These are phyloP conservation scores for Clarias macrocephalus DNA, from an alignment of 2,113 vertebrate species.

Conservation along the genomic window DNA sequence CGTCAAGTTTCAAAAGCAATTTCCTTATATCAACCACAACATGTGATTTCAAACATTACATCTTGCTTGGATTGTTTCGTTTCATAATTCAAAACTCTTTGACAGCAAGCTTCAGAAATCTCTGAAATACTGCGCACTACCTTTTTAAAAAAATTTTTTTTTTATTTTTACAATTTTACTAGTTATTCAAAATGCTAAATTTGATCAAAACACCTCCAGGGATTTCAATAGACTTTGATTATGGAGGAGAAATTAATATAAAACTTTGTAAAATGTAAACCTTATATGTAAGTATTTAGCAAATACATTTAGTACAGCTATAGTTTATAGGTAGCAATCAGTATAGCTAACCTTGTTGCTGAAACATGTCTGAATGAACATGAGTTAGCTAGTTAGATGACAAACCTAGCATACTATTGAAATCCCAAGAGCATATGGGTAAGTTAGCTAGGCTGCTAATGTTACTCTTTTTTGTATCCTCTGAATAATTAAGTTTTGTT, in stretches of 20 bases:
- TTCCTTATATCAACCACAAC: slow-evolving; percentile 68
- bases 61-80: slow-evolving; percentile 57
- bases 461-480: not conserved
- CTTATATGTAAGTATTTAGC: not conserved
- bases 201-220: not conserved
- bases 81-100: slow-evolving; percentile 12
- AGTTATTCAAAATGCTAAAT: slow-evolving; percentile 33
- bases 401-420: not conserved
- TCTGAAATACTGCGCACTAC: slow-evolving; percentile 32
- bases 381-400: not conserved
- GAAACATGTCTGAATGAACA: not conserved
- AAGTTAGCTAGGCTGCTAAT: not conserved
- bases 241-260: not conserved
- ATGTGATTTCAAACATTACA: slow-evolving; percentile 68
- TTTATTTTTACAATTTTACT: slow-evolving; percentile 27
- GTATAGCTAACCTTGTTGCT: not conserved
- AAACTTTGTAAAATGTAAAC: not conserved
- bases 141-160: slow-evolving; percentile 42
- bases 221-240: not conserved
- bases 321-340: not conserved
- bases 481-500: not conserved
- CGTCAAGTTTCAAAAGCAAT: slow-evolving; percentile 63
- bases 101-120: slow-evolving; percentile 37
- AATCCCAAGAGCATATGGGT: not conserved
- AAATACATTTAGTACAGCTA: not conserved